phyloP scores from a whole-genome alignment of 2,888 invertebrate genomes.

The Meiosimyza decipiens region DNA sequence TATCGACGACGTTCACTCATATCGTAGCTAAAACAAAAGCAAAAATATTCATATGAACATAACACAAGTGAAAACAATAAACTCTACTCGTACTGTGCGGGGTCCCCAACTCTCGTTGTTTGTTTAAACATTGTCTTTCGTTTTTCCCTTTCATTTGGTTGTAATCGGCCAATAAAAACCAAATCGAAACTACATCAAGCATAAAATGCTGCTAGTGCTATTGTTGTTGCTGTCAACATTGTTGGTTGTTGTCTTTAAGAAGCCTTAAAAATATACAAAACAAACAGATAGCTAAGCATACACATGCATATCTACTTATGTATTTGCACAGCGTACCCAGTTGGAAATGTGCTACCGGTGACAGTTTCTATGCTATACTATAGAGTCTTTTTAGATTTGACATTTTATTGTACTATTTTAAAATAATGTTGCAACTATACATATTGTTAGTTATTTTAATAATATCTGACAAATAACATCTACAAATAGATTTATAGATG shows the following conservation, averaged over 20 bases:
- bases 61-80: neutral
- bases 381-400: too few species aligned
- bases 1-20: neutral
- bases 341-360: neutral
- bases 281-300: too few species aligned
- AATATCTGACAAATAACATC: too few species aligned
- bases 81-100: neutral
- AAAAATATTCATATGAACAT: neutral
- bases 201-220: constrained; percentile 10
- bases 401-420: too few species aligned
- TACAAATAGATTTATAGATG: too few species aligned
- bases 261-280: too few species aligned
- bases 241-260: neutral
- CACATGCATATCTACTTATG: neutral
- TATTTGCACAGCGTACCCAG: neutral
- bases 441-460: too few species aligned
- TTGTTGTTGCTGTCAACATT: constrained; percentile 6
- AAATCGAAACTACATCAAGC: constrained; percentile 26
- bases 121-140: neutral
- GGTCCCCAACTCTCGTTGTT: neutral
- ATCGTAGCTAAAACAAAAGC: constrained; percentile 8
- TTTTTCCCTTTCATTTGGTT: constrained; percentile 28
- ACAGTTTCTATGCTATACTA: neutral
- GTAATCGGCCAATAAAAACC: constrained; percentile 28
- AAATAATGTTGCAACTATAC: too few species aligned